Conservation (phyloP, 2,888 invertebrate genomes). For the Volucella inflata region DNA sequence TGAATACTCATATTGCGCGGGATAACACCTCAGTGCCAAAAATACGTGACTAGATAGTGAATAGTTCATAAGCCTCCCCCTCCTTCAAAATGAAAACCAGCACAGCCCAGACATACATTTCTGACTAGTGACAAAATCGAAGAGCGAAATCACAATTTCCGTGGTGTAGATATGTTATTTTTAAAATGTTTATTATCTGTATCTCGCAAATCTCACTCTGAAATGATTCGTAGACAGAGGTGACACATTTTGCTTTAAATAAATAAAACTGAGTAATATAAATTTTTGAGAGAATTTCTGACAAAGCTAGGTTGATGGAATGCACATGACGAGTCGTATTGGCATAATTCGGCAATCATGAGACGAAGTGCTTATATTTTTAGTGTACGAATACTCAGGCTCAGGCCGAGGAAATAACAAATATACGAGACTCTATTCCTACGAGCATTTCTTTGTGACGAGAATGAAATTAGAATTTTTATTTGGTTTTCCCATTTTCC, state of each 20-base stretch:
- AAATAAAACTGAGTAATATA: constrained; percentile 13
- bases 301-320: constrained; percentile 14
- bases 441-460: too few relatives aligned
- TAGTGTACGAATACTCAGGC: neutral
- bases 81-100: neutral
- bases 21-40: constrained; percentile 14
- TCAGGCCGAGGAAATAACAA: neutral
- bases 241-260: constrained; percentile 37
- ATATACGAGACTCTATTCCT: neutral
- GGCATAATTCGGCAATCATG: constrained; percentile 24
- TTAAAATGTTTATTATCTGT: constrained; percentile 52
- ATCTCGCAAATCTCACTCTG: neutral
- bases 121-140: constrained; percentile 28
- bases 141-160: constrained; percentile 33
- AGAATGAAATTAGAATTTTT: too few relatives aligned
- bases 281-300: constrained; percentile 37
- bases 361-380: constrained; percentile 12
- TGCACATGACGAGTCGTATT: constrained; percentile 24
- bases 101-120: constrained; percentile 22
- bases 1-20: constrained; percentile 20
- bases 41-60: constrained; percentile 56
- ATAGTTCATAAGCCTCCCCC: constrained; percentile 16
- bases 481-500: too few relatives aligned
- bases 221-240: constrained; percentile 27
- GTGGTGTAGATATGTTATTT: constrained; percentile 41